These are phyloP conservation scores for Xestobium rufovillosum DNA, from an alignment of 2,888 invertebrate genomes.

Conservation along the genomic window DNA sequence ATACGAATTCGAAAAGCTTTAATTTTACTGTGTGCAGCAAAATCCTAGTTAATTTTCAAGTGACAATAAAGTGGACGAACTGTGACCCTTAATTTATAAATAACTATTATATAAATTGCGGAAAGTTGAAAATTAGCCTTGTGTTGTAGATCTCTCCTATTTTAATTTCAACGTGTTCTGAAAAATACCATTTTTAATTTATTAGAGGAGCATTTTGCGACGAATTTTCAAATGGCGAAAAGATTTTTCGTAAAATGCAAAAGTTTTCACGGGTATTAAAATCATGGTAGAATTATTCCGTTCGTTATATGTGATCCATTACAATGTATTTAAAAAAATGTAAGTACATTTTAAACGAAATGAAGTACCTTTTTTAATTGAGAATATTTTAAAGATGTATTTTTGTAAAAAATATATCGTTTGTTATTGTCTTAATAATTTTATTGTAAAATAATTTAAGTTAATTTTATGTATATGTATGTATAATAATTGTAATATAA, in stretches of 20 bases:
- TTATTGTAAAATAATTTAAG: constrained; percentile 38
- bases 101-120: no score
- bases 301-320: constrained; percentile 41
- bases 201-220: background rate
- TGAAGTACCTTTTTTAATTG: constrained; percentile 38
- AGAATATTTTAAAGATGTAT: constrained; percentile 34
- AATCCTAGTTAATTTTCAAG: constrained; percentile 21
- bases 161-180: constrained; percentile 1
- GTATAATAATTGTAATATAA: constrained; percentile 40
- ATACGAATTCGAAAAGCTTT: constrained; percentile 30
- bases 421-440: constrained; percentile 40
- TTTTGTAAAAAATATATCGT: constrained; percentile 39
- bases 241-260: constrained; percentile 18
- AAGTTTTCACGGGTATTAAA: constrained; percentile 41
- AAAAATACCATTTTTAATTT: constrained; percentile 4
- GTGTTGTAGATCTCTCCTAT: constrained; percentile 1
- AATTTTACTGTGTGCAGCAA: constrained; percentile 26
- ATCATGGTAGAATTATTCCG: constrained; percentile 41
- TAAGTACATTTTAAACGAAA: constrained; percentile 35
- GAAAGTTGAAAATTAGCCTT: background rate
- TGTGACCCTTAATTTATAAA: no score
- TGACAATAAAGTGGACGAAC: no score
- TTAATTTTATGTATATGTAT: constrained; percentile 34
- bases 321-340: constrained; percentile 37
- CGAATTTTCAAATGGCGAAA: constrained; percentile 6